Percentiles rank a stretch among this genome's conserved stretches.
phyloP scores from a whole-genome alignment of 2,797 vertebrate genomes.

The Eulemur albifrons region DNA sequence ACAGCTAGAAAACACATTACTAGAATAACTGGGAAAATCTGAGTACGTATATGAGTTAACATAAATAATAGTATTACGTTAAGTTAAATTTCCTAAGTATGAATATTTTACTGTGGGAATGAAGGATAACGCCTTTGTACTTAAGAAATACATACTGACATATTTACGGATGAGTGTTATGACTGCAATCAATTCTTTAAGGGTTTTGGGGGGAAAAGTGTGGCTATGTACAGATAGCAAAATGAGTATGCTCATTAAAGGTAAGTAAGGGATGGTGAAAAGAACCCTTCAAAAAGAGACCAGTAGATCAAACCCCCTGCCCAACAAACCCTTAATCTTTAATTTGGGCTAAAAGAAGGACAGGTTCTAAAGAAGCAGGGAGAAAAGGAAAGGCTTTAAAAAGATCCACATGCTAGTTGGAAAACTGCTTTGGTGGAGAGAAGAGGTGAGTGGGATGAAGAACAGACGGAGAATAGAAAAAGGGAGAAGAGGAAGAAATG shows the following conservation, averaged over 20 bases:
- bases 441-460: background rate
- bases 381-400: constrained; percentile 8
- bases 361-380: background rate
- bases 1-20: background rate
- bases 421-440: background rate
- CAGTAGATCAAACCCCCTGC: background rate
- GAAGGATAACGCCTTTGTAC: constrained; percentile 1
- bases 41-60: background rate
- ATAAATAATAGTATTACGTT: background rate
- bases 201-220: background rate
- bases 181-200: constrained; percentile 10
- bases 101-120: background rate
- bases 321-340: background rate
- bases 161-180: background rate
- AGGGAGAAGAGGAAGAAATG: background rate
- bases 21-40: background rate
- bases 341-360: background rate
- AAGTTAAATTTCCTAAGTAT: constrained; percentile 4
- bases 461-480: background rate
- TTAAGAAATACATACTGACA: background rate
- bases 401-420: background rate
- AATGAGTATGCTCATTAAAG: background rate
- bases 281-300: background rate
- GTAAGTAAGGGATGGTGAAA: background rate
- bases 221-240: background rate